phyloP scores from a whole-genome alignment of 2,888 invertebrate species.

The Melanostoma scalare region DNA sequence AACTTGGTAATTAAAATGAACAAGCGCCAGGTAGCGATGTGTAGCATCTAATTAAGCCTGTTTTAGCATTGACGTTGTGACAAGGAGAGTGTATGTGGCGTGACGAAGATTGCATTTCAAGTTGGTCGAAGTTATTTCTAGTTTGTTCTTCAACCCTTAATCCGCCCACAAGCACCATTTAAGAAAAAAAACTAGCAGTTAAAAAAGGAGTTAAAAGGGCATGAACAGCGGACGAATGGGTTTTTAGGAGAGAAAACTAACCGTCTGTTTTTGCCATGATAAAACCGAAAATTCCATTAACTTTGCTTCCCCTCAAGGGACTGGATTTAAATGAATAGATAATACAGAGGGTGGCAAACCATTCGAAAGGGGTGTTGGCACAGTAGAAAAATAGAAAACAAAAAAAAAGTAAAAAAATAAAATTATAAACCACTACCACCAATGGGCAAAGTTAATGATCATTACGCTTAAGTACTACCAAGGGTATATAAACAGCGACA shows the following conservation, averaged over 20 bases:
- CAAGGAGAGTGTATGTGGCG: slow-evolving; percentile 8
- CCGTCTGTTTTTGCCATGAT: slow-evolving; percentile 31
- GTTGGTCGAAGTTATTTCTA: not conserved
- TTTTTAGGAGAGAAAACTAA: not conserved
- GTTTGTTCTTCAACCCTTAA: not conserved
- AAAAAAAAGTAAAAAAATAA: slow-evolving; percentile 8
- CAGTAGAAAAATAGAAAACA: slow-evolving; percentile 5
- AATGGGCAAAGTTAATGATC: slow-evolving; percentile 34
- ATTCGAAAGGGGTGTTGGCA: slow-evolving; percentile 48
- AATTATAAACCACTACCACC: not conserved
- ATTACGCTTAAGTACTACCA: slow-evolving; percentile 24
- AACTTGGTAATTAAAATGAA: slow-evolving; percentile 37
- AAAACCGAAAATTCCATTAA: slow-evolving; percentile 52
- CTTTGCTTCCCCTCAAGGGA: slow-evolving; percentile 48
- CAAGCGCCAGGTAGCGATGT: slow-evolving; percentile 58
- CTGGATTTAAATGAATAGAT: slow-evolving; percentile 59
- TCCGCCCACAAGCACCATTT: not conserved
- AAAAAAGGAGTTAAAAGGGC: slow-evolving; percentile 22
- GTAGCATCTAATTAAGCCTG: slow-evolving; percentile 55
- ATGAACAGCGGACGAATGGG: slow-evolving; percentile 8
- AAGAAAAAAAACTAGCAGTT: not conserved
- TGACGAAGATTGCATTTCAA: slow-evolving; percentile 19
- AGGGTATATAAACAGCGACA: slow-evolving; percentile 18
- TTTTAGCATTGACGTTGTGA: slow-evolving; percentile 45
- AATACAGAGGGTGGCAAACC: slow-evolving; percentile 46